phyloP scores from a whole-genome alignment of 2,888 invertebrate species.

The Chloromyia formosa region DNA sequence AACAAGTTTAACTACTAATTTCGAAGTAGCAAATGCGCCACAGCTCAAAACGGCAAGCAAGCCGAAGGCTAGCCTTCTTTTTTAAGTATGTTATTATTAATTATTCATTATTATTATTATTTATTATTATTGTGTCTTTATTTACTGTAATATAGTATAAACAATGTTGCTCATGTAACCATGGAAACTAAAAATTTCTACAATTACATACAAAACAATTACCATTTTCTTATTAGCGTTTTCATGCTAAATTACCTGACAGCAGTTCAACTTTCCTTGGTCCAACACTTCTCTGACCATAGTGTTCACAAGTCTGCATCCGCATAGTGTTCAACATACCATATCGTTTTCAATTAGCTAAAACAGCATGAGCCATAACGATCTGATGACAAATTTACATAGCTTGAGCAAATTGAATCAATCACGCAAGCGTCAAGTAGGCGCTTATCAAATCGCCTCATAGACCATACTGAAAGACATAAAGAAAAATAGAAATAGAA shows the following conservation, averaged over 20 bases:
- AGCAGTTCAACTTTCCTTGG: not conserved
- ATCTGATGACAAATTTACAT: slow-evolving; percentile 17
- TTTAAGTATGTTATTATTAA: no score
- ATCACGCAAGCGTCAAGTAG: slow-evolving; percentile 31
- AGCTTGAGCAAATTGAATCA: slow-evolving; percentile 30
- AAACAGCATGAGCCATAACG: slow-evolving; percentile 26
- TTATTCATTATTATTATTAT: no score
- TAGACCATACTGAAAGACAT: not conserved
- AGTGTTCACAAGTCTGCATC: not conserved
- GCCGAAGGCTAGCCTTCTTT: no score
- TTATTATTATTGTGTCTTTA: no score
- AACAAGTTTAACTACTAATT: no score
- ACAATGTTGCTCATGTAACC: no score
- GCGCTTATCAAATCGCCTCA: not conserved
- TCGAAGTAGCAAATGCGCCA: no score
- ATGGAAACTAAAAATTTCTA: no score
- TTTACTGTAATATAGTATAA: no score
- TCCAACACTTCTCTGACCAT: slow-evolving; percentile 8
- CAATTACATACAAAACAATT: not conserved
- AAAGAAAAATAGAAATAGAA: not conserved
- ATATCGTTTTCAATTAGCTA: slow-evolving; percentile 26
- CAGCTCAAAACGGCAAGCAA: no score
- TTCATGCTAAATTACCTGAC: slow-evolving; percentile 7
- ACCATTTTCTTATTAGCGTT: no score
- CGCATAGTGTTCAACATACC: slow-evolving; percentile 13